Base-by-base conservation (phyloP, 2,797 vertebrate genomes). In the Phrynocephalus vlangalii region DNA sequence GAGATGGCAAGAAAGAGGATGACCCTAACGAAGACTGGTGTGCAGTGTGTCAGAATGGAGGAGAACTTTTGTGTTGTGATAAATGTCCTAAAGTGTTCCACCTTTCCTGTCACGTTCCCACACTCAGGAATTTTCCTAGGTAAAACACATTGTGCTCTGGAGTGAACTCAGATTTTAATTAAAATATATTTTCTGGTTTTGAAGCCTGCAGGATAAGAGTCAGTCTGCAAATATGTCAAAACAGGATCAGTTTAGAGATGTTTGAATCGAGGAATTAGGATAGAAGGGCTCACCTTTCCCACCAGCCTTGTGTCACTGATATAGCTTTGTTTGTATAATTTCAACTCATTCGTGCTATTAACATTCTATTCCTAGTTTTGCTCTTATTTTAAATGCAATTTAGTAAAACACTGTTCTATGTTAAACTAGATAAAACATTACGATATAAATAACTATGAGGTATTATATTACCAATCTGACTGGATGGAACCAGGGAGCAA, bases 1-100 rank as follows among this genome's bases (percentile, higher is more conserved):
- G 94, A 1, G 97, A 97, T 66, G 90, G 95, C 1, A 96, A 97
- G 5, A 97, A 97, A 92, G 97, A 97, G 22, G 97, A 97, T 6
- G 97, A 97, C 89, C 97, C 97, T 76, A 97, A 97, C 28, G 97
- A 97, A 88, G 97, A 97, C 8, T 97, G 97, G 97, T 97, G 97
- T 89, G 97, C 97, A 4, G 97, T 97, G 0, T 97, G 97, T 91
- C 97, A 97, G 84, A 97, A 97, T 6, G 97, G 97, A 89, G 97
- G 97, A 66, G 96, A 97, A 3, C 96, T 97, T 24, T 94, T 97
- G 0, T 97, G 97, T 91, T 97, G 97, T 91, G 97, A 97, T 70
- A 97, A 97, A 86, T 97, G 97, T 89, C 97, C 97, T 80, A 97
- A 97, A 95, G 97, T 97, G 3, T 97, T 97, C 90, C 97, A 97